Conservation (phyloP, 2,888 invertebrate species). For the Disparrhopalites patrizii region DNA sequence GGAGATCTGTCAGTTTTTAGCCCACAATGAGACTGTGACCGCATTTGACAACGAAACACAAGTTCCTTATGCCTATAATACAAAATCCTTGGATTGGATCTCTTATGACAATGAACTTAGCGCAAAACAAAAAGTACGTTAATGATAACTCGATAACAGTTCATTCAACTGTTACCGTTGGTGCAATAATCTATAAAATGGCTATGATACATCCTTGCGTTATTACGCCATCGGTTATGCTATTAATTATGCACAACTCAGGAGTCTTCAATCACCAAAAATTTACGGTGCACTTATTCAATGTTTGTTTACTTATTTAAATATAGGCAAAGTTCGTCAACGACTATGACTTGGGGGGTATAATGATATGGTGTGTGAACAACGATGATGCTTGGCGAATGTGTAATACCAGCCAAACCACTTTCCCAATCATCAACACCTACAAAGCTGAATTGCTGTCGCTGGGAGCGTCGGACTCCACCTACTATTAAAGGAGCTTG, state of each 20-base stretch:
- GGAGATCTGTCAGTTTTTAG: constrained; percentile 65
- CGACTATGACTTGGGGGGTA: constrained; percentile 66
- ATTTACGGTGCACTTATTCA: not conserved
- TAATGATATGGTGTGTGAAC: constrained; percentile 79
- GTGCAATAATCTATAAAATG: too few species aligned
- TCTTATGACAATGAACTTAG: constrained; percentile 74
- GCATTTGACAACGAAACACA: constrained; percentile 65
- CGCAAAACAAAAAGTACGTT: constrained; percentile 62
- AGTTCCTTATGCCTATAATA: constrained; percentile 68
- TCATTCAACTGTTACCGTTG: too few species aligned
- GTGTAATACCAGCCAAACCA: constrained; percentile 31
- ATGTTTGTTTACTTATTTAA: constrained; percentile 1
- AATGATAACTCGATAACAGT: too few species aligned
- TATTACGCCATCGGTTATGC: too few species aligned
- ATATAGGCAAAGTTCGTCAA: constrained; percentile 61
- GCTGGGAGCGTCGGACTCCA: too few species aligned
- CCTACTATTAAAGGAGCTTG: too few species aligned
- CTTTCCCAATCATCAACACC: constrained; percentile 30
- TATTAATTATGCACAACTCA: not conserved
- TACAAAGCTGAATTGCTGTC: constrained; percentile 19
- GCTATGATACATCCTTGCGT: too few species aligned
- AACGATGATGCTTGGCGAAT: constrained; percentile 63
- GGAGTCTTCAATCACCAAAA: too few species aligned
- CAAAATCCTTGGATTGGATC: constrained; percentile 65
- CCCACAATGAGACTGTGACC: constrained; percentile 56